phyloP scores from a whole-genome alignment of 92 coral and sea anemone species.

The Blastomussa wellsi region DNA sequence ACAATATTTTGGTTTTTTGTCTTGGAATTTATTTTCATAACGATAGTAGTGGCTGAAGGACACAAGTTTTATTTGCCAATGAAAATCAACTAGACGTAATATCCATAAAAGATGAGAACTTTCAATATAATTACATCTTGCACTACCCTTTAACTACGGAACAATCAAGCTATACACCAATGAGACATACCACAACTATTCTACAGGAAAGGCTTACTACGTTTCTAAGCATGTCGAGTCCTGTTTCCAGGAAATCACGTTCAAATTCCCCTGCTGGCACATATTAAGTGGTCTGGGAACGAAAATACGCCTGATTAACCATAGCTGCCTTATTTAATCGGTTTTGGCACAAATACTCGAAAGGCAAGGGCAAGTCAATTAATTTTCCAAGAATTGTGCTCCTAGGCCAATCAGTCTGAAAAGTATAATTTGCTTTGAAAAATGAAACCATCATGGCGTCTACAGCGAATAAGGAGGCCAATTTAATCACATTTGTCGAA shows the following conservation, averaged over 20 bases:
- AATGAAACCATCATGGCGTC: background rate
- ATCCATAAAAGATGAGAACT: background rate
- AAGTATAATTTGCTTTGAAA: background rate
- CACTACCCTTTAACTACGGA: background rate
- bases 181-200: background rate
- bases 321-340: background rate
- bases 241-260: background rate
- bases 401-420: no score
- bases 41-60: conserved; percentile 7
- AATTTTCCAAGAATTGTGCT: no score
- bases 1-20: background rate
- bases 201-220: background rate
- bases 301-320: background rate
- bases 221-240: background rate
- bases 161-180: background rate
- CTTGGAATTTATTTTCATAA: background rate
- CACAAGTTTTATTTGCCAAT: background rate
- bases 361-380: no score
- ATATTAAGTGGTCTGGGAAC: background rate
- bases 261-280: background rate
- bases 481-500: background rate
- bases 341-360: no score
- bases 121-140: conserved; percentile 3
- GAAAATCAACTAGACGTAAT: background rate
- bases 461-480: background rate